Evolutionary conservation across 2,113 vertebrate genomes (phyloP).

Genomic region (Marmota flaviventris): DNA sequence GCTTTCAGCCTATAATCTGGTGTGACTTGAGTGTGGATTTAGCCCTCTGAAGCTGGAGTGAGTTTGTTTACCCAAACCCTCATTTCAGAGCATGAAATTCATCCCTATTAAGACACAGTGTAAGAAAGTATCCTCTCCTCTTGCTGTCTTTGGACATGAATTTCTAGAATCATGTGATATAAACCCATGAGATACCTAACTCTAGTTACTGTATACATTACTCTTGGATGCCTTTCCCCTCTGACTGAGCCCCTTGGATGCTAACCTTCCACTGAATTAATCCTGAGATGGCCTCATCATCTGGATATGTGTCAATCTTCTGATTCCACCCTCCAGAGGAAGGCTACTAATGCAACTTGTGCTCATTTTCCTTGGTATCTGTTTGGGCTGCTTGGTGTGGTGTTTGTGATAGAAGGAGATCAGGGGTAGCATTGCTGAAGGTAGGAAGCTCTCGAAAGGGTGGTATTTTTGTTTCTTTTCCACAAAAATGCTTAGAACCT

Average conservation of each 20-base stretch:
- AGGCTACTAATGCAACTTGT: neutral
- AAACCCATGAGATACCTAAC: neutral
- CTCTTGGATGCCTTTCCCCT: neutral
- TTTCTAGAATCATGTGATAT: too few relatives aligned
- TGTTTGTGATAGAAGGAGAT: neutral
- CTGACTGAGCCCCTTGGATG: neutral
- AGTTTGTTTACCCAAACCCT: too few relatives aligned
- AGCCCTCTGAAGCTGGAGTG: neutral
- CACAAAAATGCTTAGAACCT: neutral
- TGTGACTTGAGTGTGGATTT: neutral
- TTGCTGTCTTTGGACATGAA: too few relatives aligned
- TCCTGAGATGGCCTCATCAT: neutral
- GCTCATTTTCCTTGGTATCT: too few relatives aligned
- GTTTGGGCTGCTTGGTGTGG: too few relatives aligned
- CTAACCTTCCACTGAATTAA: neutral
- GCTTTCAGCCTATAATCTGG: neutral
- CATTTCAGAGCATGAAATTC: too few relatives aligned
- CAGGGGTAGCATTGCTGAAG: neutral
- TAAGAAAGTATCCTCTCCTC: too few relatives aligned
- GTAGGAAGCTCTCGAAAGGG: too few relatives aligned
- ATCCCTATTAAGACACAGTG: too few relatives aligned
- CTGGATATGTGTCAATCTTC: neutral
- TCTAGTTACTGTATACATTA: neutral
- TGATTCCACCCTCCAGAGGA: neutral
- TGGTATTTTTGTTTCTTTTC: neutral